phyloP scores from a whole-genome alignment of 2,113 vertebrate species.

The Albula glossodonta region DNA sequence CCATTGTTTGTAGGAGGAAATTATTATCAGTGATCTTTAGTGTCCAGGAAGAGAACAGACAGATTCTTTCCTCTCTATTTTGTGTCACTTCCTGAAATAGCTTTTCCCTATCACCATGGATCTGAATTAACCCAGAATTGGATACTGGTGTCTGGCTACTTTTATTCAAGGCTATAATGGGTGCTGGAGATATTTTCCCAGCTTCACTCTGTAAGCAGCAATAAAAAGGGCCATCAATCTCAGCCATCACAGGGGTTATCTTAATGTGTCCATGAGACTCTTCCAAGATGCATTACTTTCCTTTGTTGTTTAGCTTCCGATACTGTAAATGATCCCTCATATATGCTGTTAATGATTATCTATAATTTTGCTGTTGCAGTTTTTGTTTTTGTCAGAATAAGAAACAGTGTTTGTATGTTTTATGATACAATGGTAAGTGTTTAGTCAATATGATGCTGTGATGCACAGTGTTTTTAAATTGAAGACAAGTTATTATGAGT shows the following conservation, averaged over 20 bases:
- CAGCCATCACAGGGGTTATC: background rate
- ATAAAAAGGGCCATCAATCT: background rate
- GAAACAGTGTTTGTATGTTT: too few species aligned
- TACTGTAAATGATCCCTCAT: background rate
- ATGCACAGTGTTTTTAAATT: background rate
- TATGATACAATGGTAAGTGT: too few species aligned
- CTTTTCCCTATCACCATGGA: background rate
- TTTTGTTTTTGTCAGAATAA: background rate
- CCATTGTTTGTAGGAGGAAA: too few species aligned
- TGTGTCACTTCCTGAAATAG: background rate
- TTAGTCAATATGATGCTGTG: background rate
- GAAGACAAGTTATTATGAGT: background rate
- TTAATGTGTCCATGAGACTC: background rate
- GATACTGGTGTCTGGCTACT: background rate
- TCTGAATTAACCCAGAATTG: background rate
- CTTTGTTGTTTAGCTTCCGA: background rate
- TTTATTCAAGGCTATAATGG: too few species aligned
- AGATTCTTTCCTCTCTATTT: background rate
- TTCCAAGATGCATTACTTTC: background rate
- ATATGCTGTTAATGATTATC: background rate
- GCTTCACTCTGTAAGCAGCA: too few species aligned
- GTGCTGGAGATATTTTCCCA: too few species aligned
- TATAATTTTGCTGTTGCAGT: background rate
- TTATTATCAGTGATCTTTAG: background rate
- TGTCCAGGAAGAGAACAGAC: background rate